Evolutionary conservation across 2,888 invertebrate species (phyloP).

Genomic region (Chrysodeixis includens): DNA sequence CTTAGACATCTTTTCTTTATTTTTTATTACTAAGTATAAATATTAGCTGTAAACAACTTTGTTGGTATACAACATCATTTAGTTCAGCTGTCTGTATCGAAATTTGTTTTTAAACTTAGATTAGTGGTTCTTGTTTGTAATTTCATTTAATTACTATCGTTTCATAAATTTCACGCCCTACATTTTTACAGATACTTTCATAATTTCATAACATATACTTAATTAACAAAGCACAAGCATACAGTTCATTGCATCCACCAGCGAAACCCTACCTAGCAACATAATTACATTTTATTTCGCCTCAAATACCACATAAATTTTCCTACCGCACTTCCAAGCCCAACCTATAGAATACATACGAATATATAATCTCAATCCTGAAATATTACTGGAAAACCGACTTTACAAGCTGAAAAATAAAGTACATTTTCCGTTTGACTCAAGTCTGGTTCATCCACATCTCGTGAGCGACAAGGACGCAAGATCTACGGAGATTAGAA

Average conservation of each 20-base stretch:
- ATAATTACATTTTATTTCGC: background rate
- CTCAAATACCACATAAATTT: conserved; percentile 9
- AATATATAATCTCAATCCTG: conserved; percentile 34
- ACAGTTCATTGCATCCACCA: background rate
- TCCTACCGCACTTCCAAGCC: conserved; percentile 16
- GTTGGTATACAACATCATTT: too few species aligned
- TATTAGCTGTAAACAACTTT: too few species aligned
- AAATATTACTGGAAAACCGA: conserved; percentile 23
- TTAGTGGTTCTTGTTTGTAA: too few species aligned
- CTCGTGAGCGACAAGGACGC: conserved; percentile 83
- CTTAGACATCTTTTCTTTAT: too few species aligned
- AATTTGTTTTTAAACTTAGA: too few species aligned
- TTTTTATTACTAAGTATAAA: too few species aligned
- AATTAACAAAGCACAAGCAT: too few species aligned
- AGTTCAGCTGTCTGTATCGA: too few species aligned
- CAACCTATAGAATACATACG: conserved; percentile 45
- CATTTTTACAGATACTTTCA: too few species aligned
- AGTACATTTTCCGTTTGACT: conserved; percentile 48
- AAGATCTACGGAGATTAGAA: conserved; percentile 83
- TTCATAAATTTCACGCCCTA: too few species aligned
- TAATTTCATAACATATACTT: too few species aligned
- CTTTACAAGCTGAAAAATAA: conserved; percentile 47
- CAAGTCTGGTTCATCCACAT: conserved; percentile 68
- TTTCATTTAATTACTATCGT: too few species aligned
- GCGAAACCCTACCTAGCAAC: background rate